These are phyloP conservation scores for Odontophorus gujanensis DNA, from an alignment of 2,113 vertebrate genomes.

Conservation along the genomic window DNA sequence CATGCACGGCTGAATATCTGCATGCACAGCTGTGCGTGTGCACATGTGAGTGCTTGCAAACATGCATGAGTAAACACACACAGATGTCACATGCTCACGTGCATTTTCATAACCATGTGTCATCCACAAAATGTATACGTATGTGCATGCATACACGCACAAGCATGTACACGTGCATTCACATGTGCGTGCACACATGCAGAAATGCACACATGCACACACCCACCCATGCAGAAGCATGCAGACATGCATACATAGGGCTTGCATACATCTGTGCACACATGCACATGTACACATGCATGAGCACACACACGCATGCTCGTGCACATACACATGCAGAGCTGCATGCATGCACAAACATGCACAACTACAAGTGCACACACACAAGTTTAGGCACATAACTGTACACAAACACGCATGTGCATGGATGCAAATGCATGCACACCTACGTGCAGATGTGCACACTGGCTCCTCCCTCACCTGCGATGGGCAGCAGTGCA, in stretches of 20 bases:
- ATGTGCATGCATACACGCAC: too few species aligned
- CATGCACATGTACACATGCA: too few species aligned
- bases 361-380: not conserved
- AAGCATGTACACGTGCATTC: rapidly evolving
- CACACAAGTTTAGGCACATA: too few species aligned
- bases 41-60: too few species aligned
- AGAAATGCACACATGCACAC: not conserved
- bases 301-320: not conserved
- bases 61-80: too few species aligned
- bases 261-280: too few species aligned
- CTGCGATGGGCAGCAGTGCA: not conserved
- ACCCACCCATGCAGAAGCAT: not conserved
- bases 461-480: not conserved
- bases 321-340: not conserved
- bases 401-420: not conserved
- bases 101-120: too few species aligned
- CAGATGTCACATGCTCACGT: too few species aligned
- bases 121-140: too few species aligned
- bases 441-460: not conserved
- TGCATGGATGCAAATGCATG: not conserved
- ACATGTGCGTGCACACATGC: too few species aligned
- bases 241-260: rapidly evolving
- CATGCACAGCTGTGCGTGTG: not conserved
- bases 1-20: not conserved
- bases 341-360: not conserved